A percentile compares a stretch with the other conserved stretches of the same genome.
Conservation (phyloP, 53 echinoderm and acorn worm genomes). For the Astropecten irregularis region DNA sequence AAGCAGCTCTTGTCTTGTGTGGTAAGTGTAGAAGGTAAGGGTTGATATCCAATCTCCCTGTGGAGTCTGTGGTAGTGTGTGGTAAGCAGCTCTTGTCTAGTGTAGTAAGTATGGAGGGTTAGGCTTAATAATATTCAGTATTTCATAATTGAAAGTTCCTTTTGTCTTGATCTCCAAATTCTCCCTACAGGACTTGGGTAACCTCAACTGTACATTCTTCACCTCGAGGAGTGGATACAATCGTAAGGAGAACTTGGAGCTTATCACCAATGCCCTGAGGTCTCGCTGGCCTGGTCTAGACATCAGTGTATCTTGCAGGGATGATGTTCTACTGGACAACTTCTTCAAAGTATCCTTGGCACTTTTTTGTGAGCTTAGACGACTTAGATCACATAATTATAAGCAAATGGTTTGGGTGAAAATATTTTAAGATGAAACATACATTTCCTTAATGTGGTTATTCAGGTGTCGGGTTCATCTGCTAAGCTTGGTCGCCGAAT, state of each 20-base stretch:
- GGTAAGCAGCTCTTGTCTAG: no score
- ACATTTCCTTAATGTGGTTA: not conserved
- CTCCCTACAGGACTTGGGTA: conserved; percentile 79
- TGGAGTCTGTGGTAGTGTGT: no score
- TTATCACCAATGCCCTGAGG: conserved; percentile 67
- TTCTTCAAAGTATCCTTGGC: conserved; percentile 87
- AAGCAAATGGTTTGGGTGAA: not conserved
- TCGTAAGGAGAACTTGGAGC: conserved; percentile 69
- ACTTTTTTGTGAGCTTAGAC: not conserved
- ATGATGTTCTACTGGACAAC: conserved; percentile 85
- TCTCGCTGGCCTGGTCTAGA: conserved; percentile 75
- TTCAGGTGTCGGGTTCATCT: conserved; percentile 86
- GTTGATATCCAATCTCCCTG: no score
- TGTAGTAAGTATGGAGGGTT: no score
- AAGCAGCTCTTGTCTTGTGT: no score
- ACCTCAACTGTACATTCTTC: conserved; percentile 94
- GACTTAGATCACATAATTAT: not conserved
- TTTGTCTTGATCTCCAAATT: not conserved
- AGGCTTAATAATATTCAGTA: no score
- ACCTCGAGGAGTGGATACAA: conserved; percentile 75
- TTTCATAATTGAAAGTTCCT: no score
- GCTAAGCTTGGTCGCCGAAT: conserved; percentile 78
- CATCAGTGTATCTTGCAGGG: conserved; percentile 62
- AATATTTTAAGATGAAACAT: not conserved
- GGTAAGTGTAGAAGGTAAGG: no score